Evolutionary conservation across 2,113 vertebrate genomes (phyloP).

Genomic region (Mormyrus lacerda): DNA sequence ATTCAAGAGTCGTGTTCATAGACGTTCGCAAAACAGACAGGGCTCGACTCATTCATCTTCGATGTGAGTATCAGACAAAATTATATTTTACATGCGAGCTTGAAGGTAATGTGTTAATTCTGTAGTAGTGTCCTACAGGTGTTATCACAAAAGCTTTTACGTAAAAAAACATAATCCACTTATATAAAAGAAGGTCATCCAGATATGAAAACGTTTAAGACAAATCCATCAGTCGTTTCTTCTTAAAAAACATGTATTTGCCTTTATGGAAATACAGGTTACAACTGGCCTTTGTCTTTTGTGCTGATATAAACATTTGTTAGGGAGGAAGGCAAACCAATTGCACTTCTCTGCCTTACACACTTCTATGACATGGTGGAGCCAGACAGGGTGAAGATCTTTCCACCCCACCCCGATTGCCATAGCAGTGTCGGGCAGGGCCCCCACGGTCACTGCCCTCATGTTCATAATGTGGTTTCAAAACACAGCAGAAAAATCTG

Average conservation of each 20-base stretch:
- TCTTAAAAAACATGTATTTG: neutral
- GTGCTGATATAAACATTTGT: neutral
- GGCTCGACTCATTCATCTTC: neutral
- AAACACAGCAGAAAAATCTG: slow-evolving; percentile 51
- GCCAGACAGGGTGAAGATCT: slow-evolving; percentile 35
- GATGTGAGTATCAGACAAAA: neutral
- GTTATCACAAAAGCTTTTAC: neutral
- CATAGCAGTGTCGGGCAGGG: slow-evolving; percentile 34
- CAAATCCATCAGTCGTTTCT: neutral
- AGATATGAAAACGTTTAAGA: neutral
- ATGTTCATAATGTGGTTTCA: slow-evolving; percentile 31
- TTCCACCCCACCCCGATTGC: slow-evolving; percentile 57
- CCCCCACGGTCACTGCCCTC: slow-evolving; percentile 38
- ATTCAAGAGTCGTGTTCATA: neutral
- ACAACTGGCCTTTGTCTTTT: neutral
- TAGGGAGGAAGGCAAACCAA: neutral
- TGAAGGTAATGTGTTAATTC: neutral
- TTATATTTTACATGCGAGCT: neutral
- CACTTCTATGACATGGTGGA: slow-evolving; percentile 22
- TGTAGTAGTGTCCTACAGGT: neutral
- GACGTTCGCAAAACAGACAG: neutral
- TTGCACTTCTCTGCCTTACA: slow-evolving; percentile 26
- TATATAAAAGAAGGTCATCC: neutral
- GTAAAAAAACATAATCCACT: neutral
- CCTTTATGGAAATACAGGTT: neutral